Evolutionary conservation across 2,113 vertebrate genomes (phyloP), one percentile per base, ranked within the genome.

Genomic region (Perca flavescens): DNA sequence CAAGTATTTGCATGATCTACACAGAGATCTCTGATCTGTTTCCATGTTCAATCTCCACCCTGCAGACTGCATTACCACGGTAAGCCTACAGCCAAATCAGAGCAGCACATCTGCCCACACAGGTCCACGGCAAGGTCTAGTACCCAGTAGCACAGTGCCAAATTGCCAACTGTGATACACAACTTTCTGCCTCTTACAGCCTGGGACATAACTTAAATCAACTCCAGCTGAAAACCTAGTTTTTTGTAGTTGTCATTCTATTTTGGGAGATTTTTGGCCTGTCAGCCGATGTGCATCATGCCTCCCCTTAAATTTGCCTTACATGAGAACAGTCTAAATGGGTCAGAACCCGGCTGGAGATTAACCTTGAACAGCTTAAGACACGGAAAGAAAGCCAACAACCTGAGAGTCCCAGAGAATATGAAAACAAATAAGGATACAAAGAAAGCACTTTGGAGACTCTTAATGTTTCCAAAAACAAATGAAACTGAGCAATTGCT

Each of bases 31-130:
- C 79, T 88, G 83, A 86, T 88, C 81, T 86, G 79, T 74, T 82
- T 90, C 85, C 87, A 85, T 85, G 82, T 89, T 85, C 80, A 86
- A 83, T 93, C 84, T 80, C 84, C 83, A 67, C 81, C 79, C 83
- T 79, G 77, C 88, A 77, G 87, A 77, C 88, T 83, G 82, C 85
- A 83, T 91, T 85, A 87, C 85, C 75, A 85, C 82, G 79, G 76
- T 67, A 80, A 92, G 86, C 85, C 80, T 81, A 79, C 58, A 87
- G 86, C 85, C 83, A 88, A 91, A 90, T 90, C 83, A 87, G 79
- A 81, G 79, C 81, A 84, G 83, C 80, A 91, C 84, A 93, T 92
- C 91, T 90, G 85, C 92, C 91, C 88, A 92, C 92, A 89, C 88
- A 90, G 77, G 84, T 89, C 90, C 85, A 60, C 31, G 17, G 82